Evolutionary conservation across 1,140 invertebrate species (phyloP), one percentile per base, ranked within the genome.

Genomic region (Dreissena rostriformis): DNA sequence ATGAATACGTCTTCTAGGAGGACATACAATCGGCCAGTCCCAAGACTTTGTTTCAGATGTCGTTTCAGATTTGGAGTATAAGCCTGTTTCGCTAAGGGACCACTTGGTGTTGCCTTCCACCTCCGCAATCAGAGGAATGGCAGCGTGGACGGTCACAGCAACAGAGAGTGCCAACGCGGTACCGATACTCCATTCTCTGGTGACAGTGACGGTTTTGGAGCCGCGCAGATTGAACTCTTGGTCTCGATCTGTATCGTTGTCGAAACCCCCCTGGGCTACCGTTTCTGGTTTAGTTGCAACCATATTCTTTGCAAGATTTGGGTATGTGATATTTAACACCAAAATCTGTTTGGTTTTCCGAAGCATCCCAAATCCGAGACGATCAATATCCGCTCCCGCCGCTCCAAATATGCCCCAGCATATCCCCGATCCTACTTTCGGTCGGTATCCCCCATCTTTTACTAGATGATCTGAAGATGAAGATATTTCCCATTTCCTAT

Each of bases 321-420:
- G 66, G 26, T 68, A 68, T 29, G 7, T 68, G 4, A 68, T 15
- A 17, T 68, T 29, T 17, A 15, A 5, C 28, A 68, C 4, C 1
- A 28, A 8, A 17, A 6, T 7, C 15, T 26, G 22, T 26, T n/a
- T 6, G 4, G 24, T 29, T 29, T 19, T 19, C 26, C 26, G 66
- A 68, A 68, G 66, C 66, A 68, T 68, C 24, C 6, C 66, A 68
- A 68, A 68, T 26, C 66, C 66, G 19, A 68, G 26, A 68, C 66
- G 66, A 28, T 68, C 66, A 68, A 68, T 15, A 24, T 6, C 66
- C 6, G 7, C 66, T 2, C 66, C 5, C 8, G 22, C 28, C 26
- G 19, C 66, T 68, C 66, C 66, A 68, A 68, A 68, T 29, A 68
- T 29, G 15, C 66, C 66, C 4, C 66, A 68, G 66, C 66, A 68